Evolutionary conservation across 23 tunicate genomes (phyloP).

Genomic region (Trididemnum miniatum): DNA sequence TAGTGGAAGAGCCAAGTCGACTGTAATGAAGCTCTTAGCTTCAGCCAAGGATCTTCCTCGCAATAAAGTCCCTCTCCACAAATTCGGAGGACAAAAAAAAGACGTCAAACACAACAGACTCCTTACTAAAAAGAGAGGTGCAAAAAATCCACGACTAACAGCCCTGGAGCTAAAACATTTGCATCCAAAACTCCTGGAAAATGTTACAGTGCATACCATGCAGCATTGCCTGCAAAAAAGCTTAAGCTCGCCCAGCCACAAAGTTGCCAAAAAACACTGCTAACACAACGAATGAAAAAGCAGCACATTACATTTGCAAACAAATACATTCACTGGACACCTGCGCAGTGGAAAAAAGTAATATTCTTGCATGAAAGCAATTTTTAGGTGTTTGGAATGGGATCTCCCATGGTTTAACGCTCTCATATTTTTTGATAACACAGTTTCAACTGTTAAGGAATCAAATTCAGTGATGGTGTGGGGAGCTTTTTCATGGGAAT

Average conservation of each 20-base stretch:
- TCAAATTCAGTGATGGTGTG: conserved; percentile 13
- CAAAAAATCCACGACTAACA: background rate
- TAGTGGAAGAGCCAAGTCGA: background rate
- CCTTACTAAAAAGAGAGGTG: background rate
- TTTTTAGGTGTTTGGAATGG: background rate
- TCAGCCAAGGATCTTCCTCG: background rate
- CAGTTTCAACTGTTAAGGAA: conserved; percentile 10
- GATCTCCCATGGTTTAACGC: background rate
- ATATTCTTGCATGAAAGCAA: background rate
- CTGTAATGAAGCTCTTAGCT: background rate
- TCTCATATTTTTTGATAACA: background rate
- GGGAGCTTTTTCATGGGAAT: background rate
- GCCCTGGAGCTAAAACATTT: background rate
- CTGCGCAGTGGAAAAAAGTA: background rate
- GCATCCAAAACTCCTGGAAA: background rate
- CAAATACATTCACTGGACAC: conserved; percentile 6
- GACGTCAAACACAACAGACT: background rate
- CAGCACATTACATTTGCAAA: conserved; percentile 1
- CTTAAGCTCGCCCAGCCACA: background rate
- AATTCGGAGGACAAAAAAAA: background rate
- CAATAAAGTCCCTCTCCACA: background rate
- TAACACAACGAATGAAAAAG: conserved; percentile 10
- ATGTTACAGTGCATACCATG: background rate
- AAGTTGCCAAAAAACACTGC: conserved; percentile 1
- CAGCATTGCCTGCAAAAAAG: background rate